A percentile compares a stretch with the other conserved stretches of the same genome.
These are phyloP conservation scores for Cheilinus undulatus DNA, from an alignment of 2,113 vertebrate genomes.

Conservation along the genomic window DNA sequence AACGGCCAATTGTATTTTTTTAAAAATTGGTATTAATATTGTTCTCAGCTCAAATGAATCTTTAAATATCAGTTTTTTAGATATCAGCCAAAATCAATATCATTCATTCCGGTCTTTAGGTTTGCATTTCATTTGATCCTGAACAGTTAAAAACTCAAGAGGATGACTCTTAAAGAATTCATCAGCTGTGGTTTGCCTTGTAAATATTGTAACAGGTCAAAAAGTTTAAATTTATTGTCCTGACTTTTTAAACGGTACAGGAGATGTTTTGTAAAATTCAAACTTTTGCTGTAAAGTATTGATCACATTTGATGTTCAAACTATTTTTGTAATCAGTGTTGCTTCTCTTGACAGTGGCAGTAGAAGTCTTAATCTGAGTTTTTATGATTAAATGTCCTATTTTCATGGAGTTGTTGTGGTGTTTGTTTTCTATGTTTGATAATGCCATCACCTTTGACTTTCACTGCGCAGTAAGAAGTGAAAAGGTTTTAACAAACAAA, in stretches of 20 bases:
- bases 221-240: conserved; percentile 20
- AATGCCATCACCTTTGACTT: background rate
- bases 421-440: background rate
- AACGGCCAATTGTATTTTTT: too few species aligned
- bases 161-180: background rate
- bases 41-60: too few species aligned
- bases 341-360: conserved; percentile 54
- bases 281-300: background rate
- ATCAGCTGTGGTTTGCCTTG: background rate
- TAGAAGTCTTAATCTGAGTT: conserved; percentile 67
- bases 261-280: conserved; percentile 26
- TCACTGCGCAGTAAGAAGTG: background rate
- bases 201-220: background rate
- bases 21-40: too few species aligned
- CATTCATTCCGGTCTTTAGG: background rate
- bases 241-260: conserved; percentile 7
- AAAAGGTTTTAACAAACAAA: conserved; percentile 13
- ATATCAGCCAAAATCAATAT: too few species aligned
- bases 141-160: background rate
- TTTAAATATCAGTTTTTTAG: too few species aligned
- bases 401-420: conserved; percentile 27
- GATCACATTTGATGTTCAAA: conserved; percentile 14
- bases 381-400: conserved; percentile 72
- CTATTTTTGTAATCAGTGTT: conserved; percentile 20
- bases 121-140: conserved; percentile 53